Evolutionary conservation across 2,113 vertebrate species (phyloP), one percentile per base, ranked within the genome.

Genomic region (Stegastes partitus): DNA sequence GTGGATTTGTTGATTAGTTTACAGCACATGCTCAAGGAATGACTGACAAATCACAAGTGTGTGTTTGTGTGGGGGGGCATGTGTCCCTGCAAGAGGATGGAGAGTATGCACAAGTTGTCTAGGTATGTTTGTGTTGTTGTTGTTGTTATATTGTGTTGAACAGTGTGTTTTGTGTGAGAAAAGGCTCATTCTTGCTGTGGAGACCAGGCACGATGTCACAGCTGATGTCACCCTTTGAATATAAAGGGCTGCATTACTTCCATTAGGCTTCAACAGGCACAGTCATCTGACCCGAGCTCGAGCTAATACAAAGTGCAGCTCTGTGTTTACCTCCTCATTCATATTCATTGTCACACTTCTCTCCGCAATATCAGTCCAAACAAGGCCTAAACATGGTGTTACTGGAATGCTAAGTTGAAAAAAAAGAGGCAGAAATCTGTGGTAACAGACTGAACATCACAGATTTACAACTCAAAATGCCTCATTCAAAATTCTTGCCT

Each of bases 221-320:
- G 89, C 81, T 95, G 93, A 95, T 93, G 93, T 95, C 94, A 95
- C 83, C 85, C 86, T 89, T 84, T 87, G 70, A 79, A 74, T 81
- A 95, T 91, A 94, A 93, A 91, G 73, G 77, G 53, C 89, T 77
- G 86, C 85, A 83, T 82, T 93, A 76, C 86, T 80, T 84, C 81
- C 78, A 86, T 82, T 78, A 84, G 82, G 25, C 77, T 70, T 77
- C 68, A 84, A 85, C 79, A 65, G 55, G 44, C 75, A 80, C 61
- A 71, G 75, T 81, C 79, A 92, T 83, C 69, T 86, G 78, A 91
- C 75, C 66, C 72, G 3, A 64, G 79, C 61, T 69, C 22, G 0
- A 69, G 69, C 83, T 68, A 58, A 83, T 42, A 89, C 89, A 93
- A 90, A 91, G 88, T 89, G 72, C 37, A 58, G 79, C 90, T 85